Evolutionary conservation across 2,797 vertebrate genomes (phyloP), one percentile per base, ranked within the genome.

Genomic region (Microctenopoma lineatum): DNA sequence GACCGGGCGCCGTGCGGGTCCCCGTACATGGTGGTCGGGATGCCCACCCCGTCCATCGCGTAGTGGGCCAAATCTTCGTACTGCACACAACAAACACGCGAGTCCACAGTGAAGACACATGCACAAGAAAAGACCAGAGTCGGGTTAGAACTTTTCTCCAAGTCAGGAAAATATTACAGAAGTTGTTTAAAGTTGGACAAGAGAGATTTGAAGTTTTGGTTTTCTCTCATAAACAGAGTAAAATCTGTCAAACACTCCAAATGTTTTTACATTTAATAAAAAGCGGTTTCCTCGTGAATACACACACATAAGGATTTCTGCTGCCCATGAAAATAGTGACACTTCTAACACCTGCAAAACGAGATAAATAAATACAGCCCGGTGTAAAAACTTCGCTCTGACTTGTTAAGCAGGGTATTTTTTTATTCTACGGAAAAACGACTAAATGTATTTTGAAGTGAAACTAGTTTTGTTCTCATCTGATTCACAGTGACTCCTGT

Each of bases 61-160:
- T 98, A 99, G 93, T 98, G 97, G 95, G 96, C 95, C 86, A 98
- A 93, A 89, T 99, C 97, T 95, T 99, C 97, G 96, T 99, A 98
- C 97, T 99, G 96, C 87, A 94, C 90, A 92, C 90, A 90, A 91
- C 74, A 94, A 82, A 90, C 77, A 85, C 88, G 81, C 75, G 59
- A 50, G 54, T 47, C 58, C 70, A 80, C 71, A 77, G 70, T 80
- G 48, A 81, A 63, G 15, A 74, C 9, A 45, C 66, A 68, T 0
- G 21, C 45, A 66, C 15, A 50, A 12, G 14, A 74, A 57, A 5
- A 52, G 4, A 3, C 12, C 32, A 44, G 59, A 57, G 26, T 56
- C 11, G 69, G 46, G 2, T 10, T 14, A 0, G 0, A 73, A 81
- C 54, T 70, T 53, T 54, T 21, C 55, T 56, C 3, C n/a, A 18